Percentiles rank a stretch among this genome's conserved stretches.
Evolutionary conservation across 2,113 vertebrate species (phyloP).

Genomic region (Triplophysa rosa): DNA sequence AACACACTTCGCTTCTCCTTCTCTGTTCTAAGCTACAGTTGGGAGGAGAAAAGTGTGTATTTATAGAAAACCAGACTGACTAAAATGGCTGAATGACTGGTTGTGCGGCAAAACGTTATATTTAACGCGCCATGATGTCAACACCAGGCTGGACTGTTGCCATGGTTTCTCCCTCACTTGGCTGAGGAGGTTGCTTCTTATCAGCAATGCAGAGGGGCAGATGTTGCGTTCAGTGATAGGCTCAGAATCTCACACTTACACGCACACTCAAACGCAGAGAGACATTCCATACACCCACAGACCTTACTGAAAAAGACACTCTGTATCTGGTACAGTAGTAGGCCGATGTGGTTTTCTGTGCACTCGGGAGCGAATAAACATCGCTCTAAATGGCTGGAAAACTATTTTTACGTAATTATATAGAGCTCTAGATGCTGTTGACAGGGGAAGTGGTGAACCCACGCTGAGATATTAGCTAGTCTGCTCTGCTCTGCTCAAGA

Average conservation of each 20-base stretch:
- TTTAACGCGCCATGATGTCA: slow-evolving; percentile 76
- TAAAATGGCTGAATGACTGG: slow-evolving; percentile 71
- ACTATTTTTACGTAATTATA: slow-evolving; percentile 27
- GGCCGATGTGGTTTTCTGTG: background rate
- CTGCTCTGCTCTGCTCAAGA: slow-evolving; percentile 1
- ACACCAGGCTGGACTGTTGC: slow-evolving; percentile 71
- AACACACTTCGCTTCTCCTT: slow-evolving; percentile 47
- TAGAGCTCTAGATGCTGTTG: slow-evolving; percentile 7
- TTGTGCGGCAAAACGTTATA: slow-evolving; percentile 70
- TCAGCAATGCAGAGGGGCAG: slow-evolving; percentile 62
- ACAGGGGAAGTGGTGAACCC: background rate
- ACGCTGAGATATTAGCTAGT: slow-evolving; percentile 2
- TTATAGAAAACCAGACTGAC: slow-evolving; percentile 71
- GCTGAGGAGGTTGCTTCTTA: slow-evolving; percentile 66
- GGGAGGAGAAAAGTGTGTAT: slow-evolving; percentile 74
- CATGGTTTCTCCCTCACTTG: slow-evolving; percentile 70
- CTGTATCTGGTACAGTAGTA: background rate
- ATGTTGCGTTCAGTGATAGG: slow-evolving; percentile 18
- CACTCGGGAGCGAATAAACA: background rate
- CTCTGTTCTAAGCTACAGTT: slow-evolving; percentile 70
- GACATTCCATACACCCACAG: slow-evolving; percentile 1
- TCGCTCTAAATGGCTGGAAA: slow-evolving; percentile 17
- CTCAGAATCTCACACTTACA: background rate
- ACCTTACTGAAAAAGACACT: background rate
- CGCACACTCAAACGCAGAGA: slow-evolving; percentile 4